Evolutionary conservation across 2,113 vertebrate species (phyloP).

Genomic region (Noctilio leporinus): DNA sequence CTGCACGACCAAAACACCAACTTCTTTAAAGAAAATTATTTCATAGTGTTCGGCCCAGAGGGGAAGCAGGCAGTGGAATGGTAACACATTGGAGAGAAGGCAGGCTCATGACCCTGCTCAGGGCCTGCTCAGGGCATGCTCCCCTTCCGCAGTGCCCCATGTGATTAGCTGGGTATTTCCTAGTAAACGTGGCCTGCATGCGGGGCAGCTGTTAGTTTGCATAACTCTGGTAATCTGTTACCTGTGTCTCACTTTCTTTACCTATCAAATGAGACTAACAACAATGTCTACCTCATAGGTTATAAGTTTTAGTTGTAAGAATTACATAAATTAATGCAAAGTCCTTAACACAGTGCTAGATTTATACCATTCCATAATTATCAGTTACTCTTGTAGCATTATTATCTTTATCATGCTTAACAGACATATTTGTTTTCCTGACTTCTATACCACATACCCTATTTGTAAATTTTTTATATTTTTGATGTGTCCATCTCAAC

Average conservation of each 20-base stretch:
- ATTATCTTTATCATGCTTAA: neutral
- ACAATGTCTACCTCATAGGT: neutral
- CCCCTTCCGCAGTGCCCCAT: neutral
- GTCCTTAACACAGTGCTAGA: neutral
- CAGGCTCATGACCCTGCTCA: neutral
- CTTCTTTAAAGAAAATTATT: slow-evolving; percentile 22
- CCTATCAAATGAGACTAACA: neutral
- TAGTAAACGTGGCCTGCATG: neutral
- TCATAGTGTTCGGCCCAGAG: neutral
- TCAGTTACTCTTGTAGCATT: neutral
- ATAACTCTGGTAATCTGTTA: neutral
- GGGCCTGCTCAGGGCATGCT: fast-evolving
- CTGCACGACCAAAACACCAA: slow-evolving; percentile 47
- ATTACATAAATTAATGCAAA: neutral
- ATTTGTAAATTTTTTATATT: neutral
- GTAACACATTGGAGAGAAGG: neutral
- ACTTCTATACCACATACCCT: neutral
- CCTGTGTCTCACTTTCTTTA: neutral
- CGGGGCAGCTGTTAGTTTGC: neutral
- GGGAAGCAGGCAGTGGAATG: neutral
- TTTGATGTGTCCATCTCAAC: neutral
- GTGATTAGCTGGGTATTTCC: neutral
- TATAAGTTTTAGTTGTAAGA: neutral
- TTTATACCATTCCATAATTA: neutral
- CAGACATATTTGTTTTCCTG: neutral